A percentile compares a stretch with the other conserved stretches of the same genome.
These are phyloP conservation scores for Erithacus rubecula DNA, from an alignment of 2,797 vertebrate species.

Conservation along the genomic window DNA sequence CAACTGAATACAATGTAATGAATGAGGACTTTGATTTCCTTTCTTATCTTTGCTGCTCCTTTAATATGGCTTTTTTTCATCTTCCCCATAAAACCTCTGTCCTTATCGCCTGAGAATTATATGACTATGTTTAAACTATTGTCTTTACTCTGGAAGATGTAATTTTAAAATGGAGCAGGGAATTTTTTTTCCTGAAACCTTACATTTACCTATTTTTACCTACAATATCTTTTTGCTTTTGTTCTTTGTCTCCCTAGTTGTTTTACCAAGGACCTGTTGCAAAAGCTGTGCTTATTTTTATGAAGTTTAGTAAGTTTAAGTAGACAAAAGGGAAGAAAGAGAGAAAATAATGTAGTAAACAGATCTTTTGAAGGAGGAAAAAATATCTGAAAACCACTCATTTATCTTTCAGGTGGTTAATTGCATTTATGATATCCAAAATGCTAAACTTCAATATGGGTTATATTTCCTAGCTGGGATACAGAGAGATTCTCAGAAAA, in stretches of 20 bases:
- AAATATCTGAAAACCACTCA: neutral
- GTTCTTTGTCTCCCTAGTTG: neutral
- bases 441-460: neutral
- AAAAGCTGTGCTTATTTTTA: neutral
- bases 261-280: neutral
- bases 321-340: neutral
- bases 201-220: neutral
- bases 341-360: neutral
- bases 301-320: neutral
- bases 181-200: neutral
- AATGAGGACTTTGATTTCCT: neutral
- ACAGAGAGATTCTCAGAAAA: conserved; percentile 34
- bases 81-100: neutral
- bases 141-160: neutral
- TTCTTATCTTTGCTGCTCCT: neutral
- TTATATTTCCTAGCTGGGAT: conserved; percentile 10
- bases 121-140: neutral
- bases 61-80: neutral
- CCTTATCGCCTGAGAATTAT: neutral
- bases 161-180: neutral
- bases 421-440: neutral
- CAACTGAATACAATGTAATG: neutral
- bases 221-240: neutral
- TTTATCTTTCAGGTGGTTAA: neutral
- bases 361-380: neutral